Percentiles rank a stretch among this genome's conserved stretches.
These are phyloP conservation scores for Kryphioiulus occultus DNA, from an alignment of 2,888 invertebrate species.

Conservation along the genomic window DNA sequence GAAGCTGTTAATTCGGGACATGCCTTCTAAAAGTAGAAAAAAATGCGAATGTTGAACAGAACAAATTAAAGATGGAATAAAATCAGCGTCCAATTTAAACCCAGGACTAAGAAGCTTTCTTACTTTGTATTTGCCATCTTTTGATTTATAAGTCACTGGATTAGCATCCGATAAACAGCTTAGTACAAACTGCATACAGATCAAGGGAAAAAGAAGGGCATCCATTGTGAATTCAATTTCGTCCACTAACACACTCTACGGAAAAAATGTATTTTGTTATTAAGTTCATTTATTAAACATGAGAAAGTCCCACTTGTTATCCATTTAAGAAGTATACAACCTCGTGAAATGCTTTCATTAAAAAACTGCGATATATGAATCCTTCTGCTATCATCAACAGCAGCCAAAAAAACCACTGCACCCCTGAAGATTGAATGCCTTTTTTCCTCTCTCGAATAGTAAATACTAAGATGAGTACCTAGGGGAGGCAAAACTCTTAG, in stretches of 20 bases:
- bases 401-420: slow-evolving; percentile 91
- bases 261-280: slow-evolving; percentile 2
- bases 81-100: not conserved
- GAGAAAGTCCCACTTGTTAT: not conserved
- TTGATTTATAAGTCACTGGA: slow-evolving; percentile 41
- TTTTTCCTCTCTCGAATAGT: slow-evolving; percentile 80
- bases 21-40: slow-evolving; percentile 70
- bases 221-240: slow-evolving; percentile 45
- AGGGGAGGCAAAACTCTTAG: not conserved
- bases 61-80: not conserved
- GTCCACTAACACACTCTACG: slow-evolving; percentile 40
- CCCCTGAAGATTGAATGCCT: slow-evolving; percentile 89
- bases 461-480: slow-evolving; percentile 63
- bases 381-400: slow-evolving; percentile 75
- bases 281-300: slow-evolving; percentile 1
- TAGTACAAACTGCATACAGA: slow-evolving; percentile 48
- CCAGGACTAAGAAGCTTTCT: not conserved
- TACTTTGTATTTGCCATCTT: slow-evolving; percentile 11
- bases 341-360: slow-evolving; percentile 67
- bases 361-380: slow-evolving; percentile 69
- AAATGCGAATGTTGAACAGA: not conserved
- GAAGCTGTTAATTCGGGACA: slow-evolving; percentile 87
- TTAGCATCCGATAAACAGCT: slow-evolving; percentile 48
- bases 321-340: slow-evolving; percentile 24
- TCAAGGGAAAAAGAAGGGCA: slow-evolving; percentile 44